Evolutionary conservation across 2,113 vertebrate species (phyloP), one percentile per base, ranked within the genome.

Genomic region (Ciconia maguari): DNA sequence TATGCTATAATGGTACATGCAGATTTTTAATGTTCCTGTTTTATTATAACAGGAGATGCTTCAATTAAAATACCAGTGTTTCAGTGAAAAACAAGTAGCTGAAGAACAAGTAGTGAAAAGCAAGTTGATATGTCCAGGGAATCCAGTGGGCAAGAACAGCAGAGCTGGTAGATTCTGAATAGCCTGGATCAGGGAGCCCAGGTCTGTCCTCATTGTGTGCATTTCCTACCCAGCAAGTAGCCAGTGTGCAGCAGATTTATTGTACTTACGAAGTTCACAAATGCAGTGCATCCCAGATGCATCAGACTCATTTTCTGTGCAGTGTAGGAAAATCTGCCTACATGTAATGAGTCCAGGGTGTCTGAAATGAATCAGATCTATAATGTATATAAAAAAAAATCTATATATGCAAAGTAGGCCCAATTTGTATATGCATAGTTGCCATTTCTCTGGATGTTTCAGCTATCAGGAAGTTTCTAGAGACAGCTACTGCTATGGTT

Each of bases 321-420:
- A 44, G 66, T 83, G 61, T 83, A 72, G 88, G 66, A 92, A 93
- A 95, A 88, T 83, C 93, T 95, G 93, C 95, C 93, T 38, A 87
- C 60, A 2, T 75, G 38, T 66, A 66, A 62, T 60, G 83, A 87
- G 80, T 62, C 72, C 87, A 89, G 86, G 30, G 60, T 70, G 68
- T 87, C 68, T 92, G 83, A 78, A 92, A 96, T 96, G 89, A 96
- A 91, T 96, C 95, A 96, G 83, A 78, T 81, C 80, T 71, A 34
- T 26, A 84, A 70, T 26, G 41, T 36, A 72, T 62, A 74, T 66
- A 64, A 62, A 82, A 82, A 82, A 70, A 92, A 46, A 16, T 77
- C 60, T 83, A 12, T 75, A 34, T 71, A 75, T 92, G 87, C 76
- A 74, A 90, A 94, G 60, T 6, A 89, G 86, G 51, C 62, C 44